These are phyloP conservation scores for Nycticryphes semicollaris DNA, from an alignment of 2,113 vertebrate species.

Conservation along the genomic window DNA sequence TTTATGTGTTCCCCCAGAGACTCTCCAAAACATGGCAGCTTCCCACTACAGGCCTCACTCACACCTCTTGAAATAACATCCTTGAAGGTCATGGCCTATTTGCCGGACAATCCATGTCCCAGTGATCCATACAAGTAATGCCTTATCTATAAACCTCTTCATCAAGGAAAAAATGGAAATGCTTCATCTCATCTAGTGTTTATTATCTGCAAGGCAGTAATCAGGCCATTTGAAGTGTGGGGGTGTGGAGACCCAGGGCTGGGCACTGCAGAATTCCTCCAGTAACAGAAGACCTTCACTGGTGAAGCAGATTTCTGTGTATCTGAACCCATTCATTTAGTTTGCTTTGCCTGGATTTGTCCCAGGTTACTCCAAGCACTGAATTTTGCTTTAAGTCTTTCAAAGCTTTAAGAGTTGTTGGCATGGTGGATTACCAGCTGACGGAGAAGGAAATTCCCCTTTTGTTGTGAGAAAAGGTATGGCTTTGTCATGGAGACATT, in stretches of 20 bases:
- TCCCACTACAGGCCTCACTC: not conserved
- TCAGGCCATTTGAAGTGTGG: not conserved
- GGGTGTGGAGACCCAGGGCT: not conserved
- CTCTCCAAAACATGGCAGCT: not conserved
- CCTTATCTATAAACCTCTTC: not conserved
- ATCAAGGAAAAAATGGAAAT: not conserved
- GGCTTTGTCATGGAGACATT: not conserved
- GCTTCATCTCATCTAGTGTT: not conserved
- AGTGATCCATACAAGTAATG: not conserved
- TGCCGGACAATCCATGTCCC: not conserved
- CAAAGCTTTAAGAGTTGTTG: not conserved
- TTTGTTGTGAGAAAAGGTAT: not conserved
- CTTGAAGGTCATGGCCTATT: not conserved
- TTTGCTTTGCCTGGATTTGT: not conserved
- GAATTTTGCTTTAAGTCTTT: not conserved
- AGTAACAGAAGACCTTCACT: not conserved
- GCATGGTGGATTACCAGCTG: not conserved
- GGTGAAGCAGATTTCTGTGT: not conserved
- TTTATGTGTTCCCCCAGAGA: not conserved
- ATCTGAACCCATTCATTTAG: not conserved
- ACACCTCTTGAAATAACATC: not conserved
- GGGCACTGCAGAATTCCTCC: not conserved
- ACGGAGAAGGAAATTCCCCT: not conserved
- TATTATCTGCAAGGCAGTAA: not conserved
- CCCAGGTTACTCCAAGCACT: not conserved